Base-by-base conservation (phyloP, 2,888 invertebrate species). In the Sabatieria punctata region DNA sequence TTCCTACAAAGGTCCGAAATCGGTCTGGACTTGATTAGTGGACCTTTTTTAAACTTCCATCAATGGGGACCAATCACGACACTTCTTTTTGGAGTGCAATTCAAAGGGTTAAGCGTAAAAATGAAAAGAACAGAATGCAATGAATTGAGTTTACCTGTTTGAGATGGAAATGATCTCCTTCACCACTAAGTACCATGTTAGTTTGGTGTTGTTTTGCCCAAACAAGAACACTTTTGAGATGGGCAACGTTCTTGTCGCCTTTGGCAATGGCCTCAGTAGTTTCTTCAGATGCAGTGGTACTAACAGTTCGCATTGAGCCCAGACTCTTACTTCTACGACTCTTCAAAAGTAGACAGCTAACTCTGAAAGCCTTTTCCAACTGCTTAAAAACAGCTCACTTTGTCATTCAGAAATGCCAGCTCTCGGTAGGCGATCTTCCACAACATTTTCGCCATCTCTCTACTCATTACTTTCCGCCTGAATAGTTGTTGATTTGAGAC, bases 261-360 rank as follows among this genome's bases (percentile, higher is more conserved):
- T 39, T 47, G 6, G 47, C 47, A 27, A 47, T 47, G 33, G 47
- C 47, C 24, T 47, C 42, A 19, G 43, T 25, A 15, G 47, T 47
- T 15, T 47, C 47, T 11, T 47, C 47, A 2, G 37, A 43, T 2
- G 43, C 42, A 3, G 47, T 43, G 2, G 46, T 46, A n/a, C 19
- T 33, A 18, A 46, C 41, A 2, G 46, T 46, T 2, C 41, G 4
- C 23, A 41, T n/a, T 2, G 46, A 46, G n/a, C 46, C 46, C n/a
- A 46, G 25, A 41, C 26, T 26, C 24, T 46, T 46, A 41, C 41
- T 41, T 11, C 46, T 30, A n/a, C 22, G 4, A 11, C 21, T 41
- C 46, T 45, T 26, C 4, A 45, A 33, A 6, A 3, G 30, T 41
- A 26, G 15, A 19, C 23, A 22, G 23, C 18, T 38, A 3, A 4